phyloP scores from a whole-genome alignment of 1,140 invertebrate species.

The Camponotus pennsylvanicus region DNA sequence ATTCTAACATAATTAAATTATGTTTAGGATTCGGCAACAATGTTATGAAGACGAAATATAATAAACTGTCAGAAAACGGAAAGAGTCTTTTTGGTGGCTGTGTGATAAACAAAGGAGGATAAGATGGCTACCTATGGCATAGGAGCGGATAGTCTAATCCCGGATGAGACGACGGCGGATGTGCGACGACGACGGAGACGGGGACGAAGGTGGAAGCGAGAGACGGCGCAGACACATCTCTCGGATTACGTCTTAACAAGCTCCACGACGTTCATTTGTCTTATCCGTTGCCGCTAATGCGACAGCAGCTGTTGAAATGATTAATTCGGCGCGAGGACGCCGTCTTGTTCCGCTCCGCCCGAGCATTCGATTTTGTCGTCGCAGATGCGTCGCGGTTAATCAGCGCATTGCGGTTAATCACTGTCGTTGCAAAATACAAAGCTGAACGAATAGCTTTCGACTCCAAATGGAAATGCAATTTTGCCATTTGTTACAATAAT shows the following conservation, averaged over 20 bases:
- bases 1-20: slow-evolving; percentile 3
- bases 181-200: slow-evolving; percentile 64
- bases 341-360: slow-evolving; percentile 34
- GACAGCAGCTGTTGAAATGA: slow-evolving; percentile 86
- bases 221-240: slow-evolving; percentile 82
- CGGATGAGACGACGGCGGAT: slow-evolving; percentile 78
- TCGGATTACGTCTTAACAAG: slow-evolving; percentile 86
- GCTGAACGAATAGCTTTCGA: slow-evolving; percentile 18
- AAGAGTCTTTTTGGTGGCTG: slow-evolving; percentile 26
- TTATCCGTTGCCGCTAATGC: slow-evolving; percentile 85
- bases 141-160: slow-evolving; percentile 79
- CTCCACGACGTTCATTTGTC: slow-evolving; percentile 86
- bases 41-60: slow-evolving; percentile 1
- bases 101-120: slow-evolving; percentile 76
- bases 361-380: slow-evolving; percentile 43
- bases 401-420: slow-evolving; percentile 67
- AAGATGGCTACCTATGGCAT: slow-evolving; percentile 79
- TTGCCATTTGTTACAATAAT: not conserved
- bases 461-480: too few relatives aligned
- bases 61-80: slow-evolving; percentile 3
- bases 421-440: slow-evolving; percentile 35
- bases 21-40: not conserved
- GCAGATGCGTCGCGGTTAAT: slow-evolving; percentile 65
- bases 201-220: slow-evolving; percentile 70
- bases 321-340: slow-evolving; percentile 82